Conservation (phyloP, 2,797 vertebrate genomes). For the Phataginus tricuspis region DNA sequence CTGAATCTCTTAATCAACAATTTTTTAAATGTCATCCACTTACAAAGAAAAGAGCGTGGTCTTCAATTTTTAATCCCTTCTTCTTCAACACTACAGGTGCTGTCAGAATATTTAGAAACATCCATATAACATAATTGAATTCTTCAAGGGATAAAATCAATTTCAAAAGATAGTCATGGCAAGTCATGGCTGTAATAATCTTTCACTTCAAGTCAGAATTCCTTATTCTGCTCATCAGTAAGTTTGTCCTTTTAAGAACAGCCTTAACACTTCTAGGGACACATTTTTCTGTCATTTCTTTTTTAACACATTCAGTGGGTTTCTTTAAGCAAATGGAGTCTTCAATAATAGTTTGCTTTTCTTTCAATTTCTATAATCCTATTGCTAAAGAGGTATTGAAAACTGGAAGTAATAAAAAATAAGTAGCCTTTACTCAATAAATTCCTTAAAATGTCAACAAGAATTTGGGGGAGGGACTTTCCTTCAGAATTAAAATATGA, state of each 20-base stretch:
- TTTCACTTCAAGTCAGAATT: conserved; percentile 12
- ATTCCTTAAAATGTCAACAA: conserved; percentile 10
- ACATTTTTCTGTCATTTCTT: conserved; percentile 14
- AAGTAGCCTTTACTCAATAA: not conserved
- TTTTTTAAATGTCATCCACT: not conserved
- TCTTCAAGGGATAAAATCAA: not conserved
- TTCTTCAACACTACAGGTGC: not conserved
- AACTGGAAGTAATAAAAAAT: not conserved
- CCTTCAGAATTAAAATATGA: not conserved
- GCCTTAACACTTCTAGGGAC: not conserved
- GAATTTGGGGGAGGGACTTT: not conserved
- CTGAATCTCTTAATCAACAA: not conserved
- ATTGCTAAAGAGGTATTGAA: conserved; percentile 42
- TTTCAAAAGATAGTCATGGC: not conserved
- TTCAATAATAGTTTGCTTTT: conserved; percentile 40
- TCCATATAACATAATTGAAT: not conserved
- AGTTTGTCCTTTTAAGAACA: conserved; percentile 35
- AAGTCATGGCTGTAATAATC: not conserved
- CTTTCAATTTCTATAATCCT: conserved; percentile 37
- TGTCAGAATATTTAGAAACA: not conserved
- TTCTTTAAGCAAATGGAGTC: not conserved
- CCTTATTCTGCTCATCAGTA: not conserved
- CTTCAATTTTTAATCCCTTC: not conserved
- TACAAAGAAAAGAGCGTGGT: not conserved
- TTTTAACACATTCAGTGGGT: not conserved